These are phyloP conservation scores for Pogoniulus pusillus DNA, from an alignment of 2,797 vertebrate species.

Conservation along the genomic window DNA sequence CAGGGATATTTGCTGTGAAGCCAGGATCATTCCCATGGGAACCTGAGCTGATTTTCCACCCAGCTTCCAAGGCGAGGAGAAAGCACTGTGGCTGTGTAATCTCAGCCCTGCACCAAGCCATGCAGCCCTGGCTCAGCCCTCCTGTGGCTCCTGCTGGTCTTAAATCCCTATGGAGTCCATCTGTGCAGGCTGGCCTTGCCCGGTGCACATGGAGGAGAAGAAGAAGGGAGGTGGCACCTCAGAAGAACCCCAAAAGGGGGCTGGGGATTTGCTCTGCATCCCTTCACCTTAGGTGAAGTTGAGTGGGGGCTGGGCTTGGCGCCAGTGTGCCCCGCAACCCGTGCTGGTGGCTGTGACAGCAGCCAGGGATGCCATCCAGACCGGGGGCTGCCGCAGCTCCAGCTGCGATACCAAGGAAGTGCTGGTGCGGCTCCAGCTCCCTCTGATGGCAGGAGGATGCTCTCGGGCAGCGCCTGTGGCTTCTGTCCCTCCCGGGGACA, in stretches of 20 bases:
- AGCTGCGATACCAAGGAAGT: background rate
- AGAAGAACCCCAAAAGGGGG: background rate
- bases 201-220: background rate
- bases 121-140: background rate
- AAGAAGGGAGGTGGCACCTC: background rate
- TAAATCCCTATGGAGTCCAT: background rate
- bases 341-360: background rate
- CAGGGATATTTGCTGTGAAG: background rate
- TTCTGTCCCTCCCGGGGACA: background rate
- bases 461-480: background rate
- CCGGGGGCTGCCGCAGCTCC: background rate
- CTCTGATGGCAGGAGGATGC: background rate
- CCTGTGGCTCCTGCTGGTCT: background rate
- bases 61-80: background rate
- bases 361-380: accelerated
- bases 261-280: background rate
- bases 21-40: background rate
- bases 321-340: background rate
- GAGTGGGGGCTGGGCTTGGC: background rate
- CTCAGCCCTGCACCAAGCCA: background rate
- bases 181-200: background rate
- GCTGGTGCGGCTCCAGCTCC: background rate
- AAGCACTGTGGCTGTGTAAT: background rate
- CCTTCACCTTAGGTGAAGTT: background rate
- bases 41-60: accelerated